Percentiles rank a stretch among this genome's conserved stretches.
Conservation (phyloP, 2,797 vertebrate genomes). For the Craterocephalus amniculus region DNA sequence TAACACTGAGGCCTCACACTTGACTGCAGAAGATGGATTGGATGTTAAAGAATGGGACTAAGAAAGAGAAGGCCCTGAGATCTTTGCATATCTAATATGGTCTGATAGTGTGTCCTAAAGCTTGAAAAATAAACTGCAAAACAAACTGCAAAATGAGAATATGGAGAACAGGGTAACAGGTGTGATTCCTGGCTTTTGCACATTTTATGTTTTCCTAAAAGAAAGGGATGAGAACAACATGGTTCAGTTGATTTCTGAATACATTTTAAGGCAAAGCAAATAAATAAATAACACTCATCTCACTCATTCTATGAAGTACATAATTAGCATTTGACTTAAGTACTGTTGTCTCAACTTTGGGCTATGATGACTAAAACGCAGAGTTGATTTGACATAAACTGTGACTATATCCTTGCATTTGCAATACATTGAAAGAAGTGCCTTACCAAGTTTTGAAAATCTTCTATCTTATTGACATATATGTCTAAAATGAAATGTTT, state of each 20-base stretch:
- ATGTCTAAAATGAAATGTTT: background rate
- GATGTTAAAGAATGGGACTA: background rate
- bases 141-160: constrained; percentile 62
- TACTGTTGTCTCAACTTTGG: background rate
- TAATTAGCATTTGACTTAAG: constrained; percentile 18
- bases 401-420: constrained; percentile 44
- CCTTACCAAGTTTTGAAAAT: constrained; percentile 49
- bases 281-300: constrained; percentile 19
- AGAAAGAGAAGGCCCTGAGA: constrained; percentile 12
- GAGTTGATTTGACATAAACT: constrained; percentile 48
- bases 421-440: constrained; percentile 45
- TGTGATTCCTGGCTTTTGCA: constrained; percentile 62
- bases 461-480: background rate
- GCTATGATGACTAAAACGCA: constrained; percentile 19
- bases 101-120: constrained; percentile 18
- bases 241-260: constrained; percentile 6
- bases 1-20: background rate
- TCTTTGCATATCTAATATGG: constrained; percentile 13
- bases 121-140: constrained; percentile 38
- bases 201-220: constrained; percentile 46
- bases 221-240: background rate
- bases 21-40: constrained; percentile 10
- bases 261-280: constrained; percentile 29
- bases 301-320: constrained; percentile 13
- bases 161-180: constrained; percentile 60